These are phyloP conservation scores for Otus sunia DNA, from an alignment of 2,113 vertebrate species.

Conservation along the genomic window DNA sequence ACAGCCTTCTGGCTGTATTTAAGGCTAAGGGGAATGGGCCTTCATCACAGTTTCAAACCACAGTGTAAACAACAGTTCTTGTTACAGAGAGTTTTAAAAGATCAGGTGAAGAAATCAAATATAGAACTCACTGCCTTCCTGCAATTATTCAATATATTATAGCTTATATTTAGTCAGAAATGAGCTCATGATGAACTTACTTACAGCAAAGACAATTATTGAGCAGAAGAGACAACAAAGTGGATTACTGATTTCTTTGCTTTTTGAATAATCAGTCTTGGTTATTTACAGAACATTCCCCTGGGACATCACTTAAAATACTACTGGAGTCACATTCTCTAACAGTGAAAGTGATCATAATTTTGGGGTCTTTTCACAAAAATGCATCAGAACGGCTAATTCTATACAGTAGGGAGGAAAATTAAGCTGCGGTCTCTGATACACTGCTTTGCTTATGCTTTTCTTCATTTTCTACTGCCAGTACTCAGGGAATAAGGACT, in stretches of 20 bases:
- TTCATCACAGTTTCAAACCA: constrained; percentile 14
- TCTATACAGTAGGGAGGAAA: neutral
- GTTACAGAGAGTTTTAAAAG: neutral
- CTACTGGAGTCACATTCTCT: neutral
- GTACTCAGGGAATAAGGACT: neutral
- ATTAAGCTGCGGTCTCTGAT: neutral
- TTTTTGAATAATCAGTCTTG: neutral
- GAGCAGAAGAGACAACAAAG: neutral
- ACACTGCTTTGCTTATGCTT: neutral
- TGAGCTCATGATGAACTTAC: neutral
- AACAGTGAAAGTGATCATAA: neutral
- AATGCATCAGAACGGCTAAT: neutral
- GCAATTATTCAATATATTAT: neutral
- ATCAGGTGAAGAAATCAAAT: neutral
- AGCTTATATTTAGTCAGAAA: neutral
- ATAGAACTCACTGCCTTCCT: neutral
- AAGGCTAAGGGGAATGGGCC: neutral
- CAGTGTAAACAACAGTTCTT: neutral
- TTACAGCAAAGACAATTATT: neutral
- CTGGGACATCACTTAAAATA: neutral
- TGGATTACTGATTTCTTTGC: neutral
- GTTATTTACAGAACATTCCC: neutral
- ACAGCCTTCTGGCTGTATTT: constrained; percentile 15
- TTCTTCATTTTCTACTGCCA: neutral
- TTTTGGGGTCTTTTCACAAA: neutral